Evolutionary conservation across 2,113 vertebrate species (phyloP), one percentile per base, ranked within the genome.

Genomic region (Sylvia atricapilla): DNA sequence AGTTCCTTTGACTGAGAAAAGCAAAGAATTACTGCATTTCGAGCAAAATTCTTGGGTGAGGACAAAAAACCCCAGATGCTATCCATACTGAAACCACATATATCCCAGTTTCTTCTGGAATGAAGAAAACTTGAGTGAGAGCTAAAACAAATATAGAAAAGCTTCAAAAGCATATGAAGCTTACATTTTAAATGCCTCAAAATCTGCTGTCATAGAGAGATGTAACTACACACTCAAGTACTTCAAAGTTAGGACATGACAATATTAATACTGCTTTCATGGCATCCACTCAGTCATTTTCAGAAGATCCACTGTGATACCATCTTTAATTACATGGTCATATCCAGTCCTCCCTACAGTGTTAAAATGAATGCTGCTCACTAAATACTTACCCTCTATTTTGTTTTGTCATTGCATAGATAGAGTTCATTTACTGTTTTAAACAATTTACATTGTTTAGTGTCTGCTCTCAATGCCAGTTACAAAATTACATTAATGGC

Each of bases 271-370:
- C 50, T 59, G 24, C 8, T 87, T 90, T 85, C n/a, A 46, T 33
- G 63, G 43, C 55, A 70, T 39, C 63, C 58, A 49, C 31, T 85
- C 58, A 74, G 63, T 15, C 41, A 55, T 62, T 90, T 91, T 74
- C 74, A 89, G 46, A 89, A 91, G 58, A 84, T 58, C 21, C 39
- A 70, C 11, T 59, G 25, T 31, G 89, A 97, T 94, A 95, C 21
- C 35, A 89, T 95, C 91, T 95, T 94, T 95, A 96, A 97, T 97
- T 95, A 95, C 50, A 64, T 11, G n/a, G 44, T 16, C 69, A 84
- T 67, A 91, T 83, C 37, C n/a, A 76, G 44, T 41, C 27, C 33
- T 79, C 70, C 53, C 21, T 58, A 30, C 43, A 73, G 14, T 15
- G n/a, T 62, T 64, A 72, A 85, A 76, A 89, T n/a, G 25, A 89